Percentiles rank a stretch among this genome's conserved stretches.
These are phyloP conservation scores for Bombus superbus DNA, from an alignment of 1,140 invertebrate genomes.

Conservation along the genomic window DNA sequence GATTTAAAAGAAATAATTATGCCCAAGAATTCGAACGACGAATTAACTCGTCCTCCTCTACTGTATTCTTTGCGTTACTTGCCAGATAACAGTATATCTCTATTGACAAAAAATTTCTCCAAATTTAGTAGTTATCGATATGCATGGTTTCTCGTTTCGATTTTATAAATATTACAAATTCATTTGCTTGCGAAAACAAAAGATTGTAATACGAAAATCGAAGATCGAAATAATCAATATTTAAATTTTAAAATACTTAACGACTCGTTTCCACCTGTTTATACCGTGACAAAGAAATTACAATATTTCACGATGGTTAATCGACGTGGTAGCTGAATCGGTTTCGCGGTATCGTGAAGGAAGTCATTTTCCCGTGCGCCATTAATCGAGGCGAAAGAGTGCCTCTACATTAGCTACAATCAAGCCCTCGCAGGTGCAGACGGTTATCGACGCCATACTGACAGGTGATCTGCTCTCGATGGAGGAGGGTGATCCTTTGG, in stretches of 20 bases:
- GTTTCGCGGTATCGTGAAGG: constrained; percentile 31
- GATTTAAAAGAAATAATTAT: no score
- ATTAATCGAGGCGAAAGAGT: constrained; percentile 38
- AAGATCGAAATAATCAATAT: not conserved
- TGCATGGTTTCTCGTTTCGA: no score
- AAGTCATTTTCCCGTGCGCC: constrained; percentile 38
- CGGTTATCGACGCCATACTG: constrained; percentile 57
- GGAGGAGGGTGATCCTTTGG: constrained; percentile 55
- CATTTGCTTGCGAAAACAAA: accelerated
- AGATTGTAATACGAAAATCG: not conserved
- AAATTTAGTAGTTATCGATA: no score
- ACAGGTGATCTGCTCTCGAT: constrained; percentile 65
- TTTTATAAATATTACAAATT: not conserved
- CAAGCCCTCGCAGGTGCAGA: constrained; percentile 58
- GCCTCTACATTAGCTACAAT: constrained; percentile 34
- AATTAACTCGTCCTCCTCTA: no score
- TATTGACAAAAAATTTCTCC: not conserved
- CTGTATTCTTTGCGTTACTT: no score
- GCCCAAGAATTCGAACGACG: no score
- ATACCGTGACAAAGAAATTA: not conserved
- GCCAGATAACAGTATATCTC: no score
- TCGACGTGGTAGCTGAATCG: constrained; percentile 3
- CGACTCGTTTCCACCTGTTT: not conserved
- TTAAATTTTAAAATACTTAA: not conserved
- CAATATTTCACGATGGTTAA: constrained; percentile 6